Evolutionary conservation across 1,140 invertebrate species (phyloP), one percentile per base, ranked within the genome.

Genomic region (Brachionus sp.): DNA sequence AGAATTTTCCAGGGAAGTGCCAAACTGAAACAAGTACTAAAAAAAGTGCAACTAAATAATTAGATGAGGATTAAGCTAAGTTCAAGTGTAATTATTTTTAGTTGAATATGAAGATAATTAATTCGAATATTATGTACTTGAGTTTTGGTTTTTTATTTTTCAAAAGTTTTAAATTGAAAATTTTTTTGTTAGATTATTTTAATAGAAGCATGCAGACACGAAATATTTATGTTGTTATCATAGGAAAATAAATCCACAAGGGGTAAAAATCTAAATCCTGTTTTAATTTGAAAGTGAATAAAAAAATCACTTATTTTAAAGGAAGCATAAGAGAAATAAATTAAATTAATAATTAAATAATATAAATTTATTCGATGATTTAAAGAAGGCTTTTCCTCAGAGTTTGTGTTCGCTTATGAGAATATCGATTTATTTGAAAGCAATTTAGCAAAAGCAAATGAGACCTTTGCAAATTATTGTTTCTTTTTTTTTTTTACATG

Each of bases 401-500:
- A 57, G 50, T 7, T 50, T 50, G 44, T 50, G n/a, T 50, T 50
- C 44, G 33, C 29, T 37, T 68, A 33, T 70, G 33, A 70, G 16
- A 39, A 33, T 70, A 70, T 70, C 66, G 66, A 70, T 70, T 70
- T 70, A 70, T 70, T 70, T 39, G 37, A 70, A 70, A 39, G 16
- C 66, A 37, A 37, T 70, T 70, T 39, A 37, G 16, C 16, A 19
- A 35, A 13, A n/a, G 9, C 62, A 39, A 39, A 70, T 70, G 66
- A 33, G 37, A 70, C 66, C 35, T 37, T 16, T 57, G 16, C 3
- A 57, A 19, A 57, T 57, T 57, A 57, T 57, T 25, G 50, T 57
- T 57, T 57, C 16, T 57, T 57, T 19, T 57, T 70, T 19, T 57
- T 70, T 37, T 70, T 37, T 70, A 70, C 37, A 39, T 70, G 29